A percentile compares a stretch with the other conserved stretches of the same genome.
phyloP scores from a whole-genome alignment of 2,888 invertebrate genomes.

The Eledona agricola region DNA sequence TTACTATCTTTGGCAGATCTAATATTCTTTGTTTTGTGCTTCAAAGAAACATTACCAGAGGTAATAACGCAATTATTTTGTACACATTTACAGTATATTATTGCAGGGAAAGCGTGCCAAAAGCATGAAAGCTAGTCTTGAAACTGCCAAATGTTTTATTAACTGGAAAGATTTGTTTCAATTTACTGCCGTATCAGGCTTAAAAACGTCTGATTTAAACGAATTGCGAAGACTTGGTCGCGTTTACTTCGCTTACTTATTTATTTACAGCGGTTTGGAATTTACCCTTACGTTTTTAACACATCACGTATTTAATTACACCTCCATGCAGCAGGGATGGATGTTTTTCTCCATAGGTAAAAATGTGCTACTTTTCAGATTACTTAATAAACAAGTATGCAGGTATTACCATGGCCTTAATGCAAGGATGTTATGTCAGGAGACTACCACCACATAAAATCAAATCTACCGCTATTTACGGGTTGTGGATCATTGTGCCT shows the following conservation, averaged over 20 bases:
- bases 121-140: conserved; percentile 67
- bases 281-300: conserved; percentile 97
- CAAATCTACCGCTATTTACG: conserved; percentile 74
- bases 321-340: conserved; percentile 96
- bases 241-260: conserved; percentile 90
- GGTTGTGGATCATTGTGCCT: conserved; percentile 85
- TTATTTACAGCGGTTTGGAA: conserved; percentile 95
- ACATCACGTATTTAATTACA: conserved; percentile 89
- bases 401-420: conserved; percentile 85
- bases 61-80: conserved; percentile 59
- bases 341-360: conserved; percentile 94
- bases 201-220: conserved; percentile 69
- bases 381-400: conserved; percentile 1
- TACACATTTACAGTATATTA: conserved; percentile 9
- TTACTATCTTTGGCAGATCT: conserved; percentile 80
- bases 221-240: conserved; percentile 75
- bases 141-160: conserved; percentile 57
- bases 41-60: conserved; percentile 86
- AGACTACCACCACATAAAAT: conserved; percentile 78
- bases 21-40: conserved; percentile 73
- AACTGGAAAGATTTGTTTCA: conserved; percentile 64
- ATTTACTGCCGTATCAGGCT: conserved; percentile 74
- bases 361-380: conserved; percentile 26
- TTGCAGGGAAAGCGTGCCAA: conserved; percentile 75
- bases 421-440: conserved; percentile 91